Base-by-base conservation (phyloP, 37 sponge, comb jelly and placozoan genomes). In the Tethya wilhelma region DNA sequence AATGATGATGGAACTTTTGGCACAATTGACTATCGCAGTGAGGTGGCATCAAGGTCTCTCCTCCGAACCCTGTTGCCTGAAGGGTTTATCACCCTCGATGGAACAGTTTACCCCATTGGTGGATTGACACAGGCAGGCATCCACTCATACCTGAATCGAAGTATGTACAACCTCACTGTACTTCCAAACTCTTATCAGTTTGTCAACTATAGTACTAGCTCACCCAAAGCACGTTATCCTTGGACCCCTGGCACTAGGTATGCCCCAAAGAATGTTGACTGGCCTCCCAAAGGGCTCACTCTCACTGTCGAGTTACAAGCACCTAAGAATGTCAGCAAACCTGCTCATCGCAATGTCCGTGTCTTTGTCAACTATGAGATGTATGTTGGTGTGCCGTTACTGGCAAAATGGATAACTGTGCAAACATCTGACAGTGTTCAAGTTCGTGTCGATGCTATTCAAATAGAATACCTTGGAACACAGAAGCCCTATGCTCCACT, bases 401-500 rank as follows among this genome's bases (percentile, higher is more conserved):
- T 88, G 30, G 46, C 89, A 12, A 88, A 88, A 55, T 88, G 89
- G 89, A n/a, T 88, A 7, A 44, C 71, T 14, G 59, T 88, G n/a
- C 1, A 64, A 2, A 74, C 75, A 44, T n/a, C 60, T 26, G 58
- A 56, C 0, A 41, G 20, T 6, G 43, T 71, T 55, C 56, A 73
- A 20, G 77, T 81, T 33, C n/a, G 9, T 25, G 62, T 88, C 12
- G 58, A 69, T 38, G 17, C 39, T 36, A 34, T 66, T 19, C 0
- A 23, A 37, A 67, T 81, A 3, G 89, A 88, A 49, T 32, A 42
- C 38, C 60, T 88, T 6, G 82, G 86, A 17, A 79, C 80, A 7
- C 70, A 88, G 38, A 79, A 79, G 37, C 89, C 89, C 20, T 88
- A 88, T 40, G 69, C 36, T 31, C 71, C 75, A 9, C 39, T 28